Evolutionary conservation across 2,797 vertebrate species (phyloP), one percentile per base, ranked within the genome.

Genomic region (Pterois miles): DNA sequence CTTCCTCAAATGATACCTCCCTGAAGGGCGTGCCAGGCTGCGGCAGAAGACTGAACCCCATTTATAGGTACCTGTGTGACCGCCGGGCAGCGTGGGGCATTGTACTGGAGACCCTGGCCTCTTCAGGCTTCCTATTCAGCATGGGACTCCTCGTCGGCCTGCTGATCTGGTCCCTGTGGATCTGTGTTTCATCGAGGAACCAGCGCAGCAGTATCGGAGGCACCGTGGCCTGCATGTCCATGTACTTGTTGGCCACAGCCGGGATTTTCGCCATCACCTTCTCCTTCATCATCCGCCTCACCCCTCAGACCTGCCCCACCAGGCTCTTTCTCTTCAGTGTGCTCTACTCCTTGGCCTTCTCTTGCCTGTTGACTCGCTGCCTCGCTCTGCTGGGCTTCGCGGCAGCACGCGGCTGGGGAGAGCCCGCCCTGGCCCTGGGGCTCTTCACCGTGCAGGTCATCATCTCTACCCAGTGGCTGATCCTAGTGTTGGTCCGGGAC

Each of bases 291-390:
- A 91, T 98, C 86, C 77, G 36, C 1, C 92, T 92, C 13, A 97
- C 96, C 0, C 33, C 88, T 0, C 89, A 50, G 78, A 98, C 95
- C 0, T 97, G 95, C 71, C 96, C 96, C 36, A 96, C 96, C 0
- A 95, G 98, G 57, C 86, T 98, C 88, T 98, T 99, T 89, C 95
- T 97, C 2, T 99, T 98, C 10, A 93, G 96, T 0, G 92, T 98
- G 67, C 81, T 97, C 70, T 98, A 98, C 68, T 92, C 96, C 3
- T 74, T 98, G 78, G 97, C 96, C 68, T 98, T 98, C 87, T 95
- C 97, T 7, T 97, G 97, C 81, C 95, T 99, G 78, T 88, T 98
- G 76, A 94, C 92, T 0, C 97, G 96, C 3, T 90, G 95, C 10
- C 93, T 95, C 18, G 95, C 96, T 20, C 77, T 97, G 86, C 89